Evolutionary conservation across 2,888 invertebrate species (phyloP).

Genomic region (Aspidiotus destructor): DNA sequence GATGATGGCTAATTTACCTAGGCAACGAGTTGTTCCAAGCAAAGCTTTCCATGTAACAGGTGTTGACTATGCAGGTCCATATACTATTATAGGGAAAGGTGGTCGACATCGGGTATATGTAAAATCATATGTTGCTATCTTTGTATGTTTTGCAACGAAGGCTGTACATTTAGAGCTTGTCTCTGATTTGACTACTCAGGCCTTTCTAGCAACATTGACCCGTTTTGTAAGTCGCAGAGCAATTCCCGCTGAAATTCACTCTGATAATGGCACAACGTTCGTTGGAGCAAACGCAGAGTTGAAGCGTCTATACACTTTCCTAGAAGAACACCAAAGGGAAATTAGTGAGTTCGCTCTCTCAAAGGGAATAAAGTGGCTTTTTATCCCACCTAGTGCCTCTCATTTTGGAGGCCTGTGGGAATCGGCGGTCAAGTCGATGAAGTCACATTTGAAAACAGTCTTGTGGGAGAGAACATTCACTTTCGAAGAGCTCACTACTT

Average conservation of each 20-base stretch:
- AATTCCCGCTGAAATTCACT: constrained; percentile 30
- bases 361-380: neutral
- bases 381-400: neutral
- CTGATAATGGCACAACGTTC: constrained; percentile 35
- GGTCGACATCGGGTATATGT: constrained; percentile 1
- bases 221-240: constrained; percentile 35
- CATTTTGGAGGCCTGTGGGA: constrained; percentile 19
- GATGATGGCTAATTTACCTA: constrained; percentile 39
- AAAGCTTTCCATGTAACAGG: constrained; percentile 32
- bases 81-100: constrained; percentile 1
- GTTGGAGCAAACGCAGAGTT: neutral
- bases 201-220: constrained; percentile 17
- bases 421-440: constrained; percentile 6
- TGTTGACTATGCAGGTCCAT: constrained; percentile 35
- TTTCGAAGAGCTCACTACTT: constrained; percentile 39
- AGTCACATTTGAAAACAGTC: neutral
- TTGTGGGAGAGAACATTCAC: constrained; percentile 34
- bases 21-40: constrained; percentile 30
- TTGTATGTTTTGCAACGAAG: constrained; percentile 34
- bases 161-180: constrained; percentile 36
- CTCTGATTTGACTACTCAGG: constrained; percentile 28
- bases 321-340: neutral
- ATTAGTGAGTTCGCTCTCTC: neutral
- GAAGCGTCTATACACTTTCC: neutral
- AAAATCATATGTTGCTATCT: constrained; percentile 34